Percentiles rank a stretch among this genome's conserved stretches.
Evolutionary conservation across 2,113 vertebrate genomes (phyloP).

Genomic region (Accipiter virgatus): DNA sequence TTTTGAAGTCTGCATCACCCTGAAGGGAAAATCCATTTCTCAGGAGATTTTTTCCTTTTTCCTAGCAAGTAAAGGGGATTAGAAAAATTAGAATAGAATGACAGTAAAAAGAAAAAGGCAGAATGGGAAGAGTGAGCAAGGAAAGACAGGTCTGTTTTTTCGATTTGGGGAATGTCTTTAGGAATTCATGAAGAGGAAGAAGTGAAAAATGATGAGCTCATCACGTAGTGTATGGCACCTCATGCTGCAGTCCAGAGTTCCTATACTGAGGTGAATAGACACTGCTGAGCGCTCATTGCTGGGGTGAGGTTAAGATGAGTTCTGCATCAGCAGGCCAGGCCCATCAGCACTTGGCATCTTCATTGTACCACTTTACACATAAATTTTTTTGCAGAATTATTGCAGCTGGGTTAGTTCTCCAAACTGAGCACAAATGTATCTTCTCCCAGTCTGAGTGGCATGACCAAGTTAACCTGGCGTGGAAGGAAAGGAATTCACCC

Average conservation of each 20-base stretch:
- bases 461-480: not conserved
- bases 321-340: not conserved
- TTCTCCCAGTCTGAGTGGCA: not conserved
- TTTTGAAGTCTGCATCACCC: slow-evolving; percentile 60
- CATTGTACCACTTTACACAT: not conserved
- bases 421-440: not conserved
- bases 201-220: not conserved
- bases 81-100: slow-evolving; percentile 20
- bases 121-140: not conserved
- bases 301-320: not conserved
- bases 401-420: not conserved
- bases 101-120: not conserved
- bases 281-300: not conserved
- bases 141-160: not conserved
- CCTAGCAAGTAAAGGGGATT: slow-evolving; percentile 30
- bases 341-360: not conserved
- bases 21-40: slow-evolving; percentile 55
- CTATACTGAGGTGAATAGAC: not conserved
- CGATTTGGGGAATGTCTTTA: not conserved
- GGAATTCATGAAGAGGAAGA: not conserved
- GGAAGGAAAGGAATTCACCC: not conserved
- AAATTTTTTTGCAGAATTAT: not conserved
- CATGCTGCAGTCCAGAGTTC: not conserved
- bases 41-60: slow-evolving; percentile 7
- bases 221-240: not conserved